Evolutionary conservation across 1,140 invertebrate species (phyloP).

Genomic region (Brachionus plicatilis): DNA sequence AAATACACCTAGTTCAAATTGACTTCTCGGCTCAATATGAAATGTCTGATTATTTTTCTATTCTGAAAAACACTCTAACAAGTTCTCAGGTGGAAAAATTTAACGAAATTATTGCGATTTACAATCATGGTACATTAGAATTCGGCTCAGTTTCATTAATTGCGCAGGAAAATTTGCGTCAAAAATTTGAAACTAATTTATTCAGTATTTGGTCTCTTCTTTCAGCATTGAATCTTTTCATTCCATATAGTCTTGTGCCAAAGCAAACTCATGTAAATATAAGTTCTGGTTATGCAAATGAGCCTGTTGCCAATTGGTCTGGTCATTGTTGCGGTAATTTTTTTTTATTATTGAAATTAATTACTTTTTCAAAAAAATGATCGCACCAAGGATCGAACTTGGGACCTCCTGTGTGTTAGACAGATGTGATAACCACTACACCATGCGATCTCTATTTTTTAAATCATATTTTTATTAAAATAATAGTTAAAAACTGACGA

Average conservation of each 20-base stretch:
- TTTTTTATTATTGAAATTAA: not conserved
- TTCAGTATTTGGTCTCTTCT: constrained; percentile 31
- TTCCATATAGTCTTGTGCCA: not conserved
- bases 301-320: constrained; percentile 35
- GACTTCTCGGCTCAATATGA: constrained; percentile 24
- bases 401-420: constrained; percentile 29
- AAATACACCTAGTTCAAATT: constrained; percentile 2
- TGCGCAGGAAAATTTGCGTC: constrained; percentile 7
- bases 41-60: constrained; percentile 16
- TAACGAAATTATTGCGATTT: constrained; percentile 5
- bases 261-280: constrained; percentile 38
- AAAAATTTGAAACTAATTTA: constrained; percentile 27
- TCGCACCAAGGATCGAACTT: constrained; percentile 28
- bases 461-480: not conserved
- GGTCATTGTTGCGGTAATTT: constrained; percentile 38
- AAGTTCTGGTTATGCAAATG: constrained; percentile 34
- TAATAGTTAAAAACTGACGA: too few relatives aligned
- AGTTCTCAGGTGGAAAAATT: not conserved
- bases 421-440: constrained; percentile 28
- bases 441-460: constrained; percentile 4
- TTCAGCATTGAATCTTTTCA: constrained; percentile 2
- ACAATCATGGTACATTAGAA: constrained; percentile 37
- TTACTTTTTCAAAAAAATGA: not conserved
- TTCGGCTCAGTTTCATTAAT: constrained; percentile 17
- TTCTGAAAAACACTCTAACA: not conserved